These are phyloP conservation scores for Tragelaphus strepsiceros DNA, from an alignment of 2,113 vertebrate species.

Conservation along the genomic window DNA sequence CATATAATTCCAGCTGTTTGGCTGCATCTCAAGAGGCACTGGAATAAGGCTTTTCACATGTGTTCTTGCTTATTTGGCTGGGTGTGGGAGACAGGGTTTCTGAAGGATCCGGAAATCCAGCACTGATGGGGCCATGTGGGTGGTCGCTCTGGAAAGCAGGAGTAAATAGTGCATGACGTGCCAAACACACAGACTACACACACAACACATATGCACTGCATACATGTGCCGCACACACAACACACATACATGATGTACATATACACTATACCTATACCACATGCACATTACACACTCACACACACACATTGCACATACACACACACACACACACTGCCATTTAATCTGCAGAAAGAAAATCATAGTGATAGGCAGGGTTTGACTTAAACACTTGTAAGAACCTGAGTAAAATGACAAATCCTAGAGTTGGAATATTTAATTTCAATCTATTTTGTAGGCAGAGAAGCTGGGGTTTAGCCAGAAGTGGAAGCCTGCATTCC, in stretches of 20 bases:
- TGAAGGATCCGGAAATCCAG: not conserved
- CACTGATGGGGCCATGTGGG: not conserved
- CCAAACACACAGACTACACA: not conserved
- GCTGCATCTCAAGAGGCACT: not conserved
- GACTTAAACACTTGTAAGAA: not conserved
- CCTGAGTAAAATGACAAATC: not conserved
- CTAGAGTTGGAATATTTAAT: not conserved
- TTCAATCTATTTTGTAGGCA: not conserved
- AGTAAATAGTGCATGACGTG: not conserved
- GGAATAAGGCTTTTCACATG: constrained; percentile 35
- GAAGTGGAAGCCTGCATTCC: not conserved
- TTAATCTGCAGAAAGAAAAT: not conserved
- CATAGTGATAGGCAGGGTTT: not conserved
- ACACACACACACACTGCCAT: not conserved
- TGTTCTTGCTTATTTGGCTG: constrained; percentile 69
- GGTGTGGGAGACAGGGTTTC: constrained; percentile 1
- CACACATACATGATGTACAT: not conserved
- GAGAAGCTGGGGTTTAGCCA: not conserved
- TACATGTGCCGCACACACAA: not conserved
- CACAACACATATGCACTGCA: not conserved
- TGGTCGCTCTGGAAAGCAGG: not conserved
- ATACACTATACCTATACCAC: not conserved
- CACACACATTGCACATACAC: not conserved
- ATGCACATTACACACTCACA: not conserved
- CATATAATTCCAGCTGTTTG: constrained; percentile 46